phyloP scores from a whole-genome alignment of 2,113 vertebrate genomes.

The Plestiodon gilberti region DNA sequence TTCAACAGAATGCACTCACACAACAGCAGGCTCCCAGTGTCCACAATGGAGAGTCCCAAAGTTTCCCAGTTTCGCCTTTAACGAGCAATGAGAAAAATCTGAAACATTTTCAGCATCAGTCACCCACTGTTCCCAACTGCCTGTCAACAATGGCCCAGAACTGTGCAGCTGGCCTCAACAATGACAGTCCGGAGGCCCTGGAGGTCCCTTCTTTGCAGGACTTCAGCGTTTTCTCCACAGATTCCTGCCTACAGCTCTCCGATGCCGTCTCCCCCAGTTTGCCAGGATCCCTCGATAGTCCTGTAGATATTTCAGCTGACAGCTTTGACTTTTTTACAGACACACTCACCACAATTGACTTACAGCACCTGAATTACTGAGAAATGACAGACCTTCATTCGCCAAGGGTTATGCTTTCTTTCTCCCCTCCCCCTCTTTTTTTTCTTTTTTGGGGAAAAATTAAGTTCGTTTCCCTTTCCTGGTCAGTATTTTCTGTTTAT shows the following conservation, averaged over 20 bases:
- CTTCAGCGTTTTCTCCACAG: conserved; percentile 90
- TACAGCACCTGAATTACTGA: conserved; percentile 95
- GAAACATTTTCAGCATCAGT: conserved; percentile 93
- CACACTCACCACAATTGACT: conserved; percentile 94
- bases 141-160: conserved; percentile 93
- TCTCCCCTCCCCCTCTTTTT: conserved; percentile 34
- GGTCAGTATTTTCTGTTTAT: conserved; percentile 74
- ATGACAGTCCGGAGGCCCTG: conserved; percentile 88
- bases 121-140: conserved; percentile 92
- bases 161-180: conserved; percentile 95
- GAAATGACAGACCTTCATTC: conserved; percentile 74
- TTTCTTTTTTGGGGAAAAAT: conserved; percentile 24
- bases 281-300: conserved; percentile 89
- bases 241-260: conserved; percentile 95
- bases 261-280: conserved; percentile 92
- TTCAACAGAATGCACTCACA: conserved; percentile 88
- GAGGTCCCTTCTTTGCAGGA: conserved; percentile 91
- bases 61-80: conserved; percentile 84
- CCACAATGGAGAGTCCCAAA: conserved; percentile 90
- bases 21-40: conserved; percentile 85
- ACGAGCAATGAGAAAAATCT: conserved; percentile 96
- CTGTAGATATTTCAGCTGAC: conserved; percentile 88
- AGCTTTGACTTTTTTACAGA: conserved; percentile 97
- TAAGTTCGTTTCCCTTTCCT: conserved; percentile 70
- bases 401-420: conserved; percentile 63